Evolutionary conservation across 2,888 invertebrate species (phyloP).

Genomic region (Monoplex corrugatus): DNA sequence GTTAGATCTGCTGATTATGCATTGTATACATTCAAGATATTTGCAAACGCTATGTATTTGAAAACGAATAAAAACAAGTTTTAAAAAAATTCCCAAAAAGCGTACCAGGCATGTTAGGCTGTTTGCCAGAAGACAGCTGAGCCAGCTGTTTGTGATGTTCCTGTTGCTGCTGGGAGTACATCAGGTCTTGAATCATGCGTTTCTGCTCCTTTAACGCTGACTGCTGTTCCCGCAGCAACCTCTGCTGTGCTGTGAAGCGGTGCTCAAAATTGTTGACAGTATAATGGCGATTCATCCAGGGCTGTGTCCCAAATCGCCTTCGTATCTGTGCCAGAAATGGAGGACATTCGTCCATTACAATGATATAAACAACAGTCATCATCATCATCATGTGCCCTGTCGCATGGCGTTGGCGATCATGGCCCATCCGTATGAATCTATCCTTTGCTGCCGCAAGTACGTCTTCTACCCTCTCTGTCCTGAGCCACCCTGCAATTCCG

Average conservation of each 20-base stretch:
- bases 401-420: no score
- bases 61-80: no score
- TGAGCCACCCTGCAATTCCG: no score
- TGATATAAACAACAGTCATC: background rate
- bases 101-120: background rate
- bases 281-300: slow-evolving; percentile 73
- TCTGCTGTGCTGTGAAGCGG: slow-evolving; percentile 78
- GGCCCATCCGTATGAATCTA: no score
- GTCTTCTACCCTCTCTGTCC: no score
- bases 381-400: no score
- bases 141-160: slow-evolving; percentile 60
- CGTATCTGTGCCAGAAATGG: slow-evolving; percentile 29
- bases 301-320: slow-evolving; percentile 70
- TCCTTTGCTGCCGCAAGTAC: no score
- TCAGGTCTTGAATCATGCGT: slow-evolving; percentile 75
- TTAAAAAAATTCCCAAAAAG: background rate
- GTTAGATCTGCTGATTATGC: no score
- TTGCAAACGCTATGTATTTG: no score
- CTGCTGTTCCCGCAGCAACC: slow-evolving; percentile 76
- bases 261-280: slow-evolving; percentile 74
- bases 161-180: slow-evolving; percentile 63
- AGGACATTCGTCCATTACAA: background rate
- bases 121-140: background rate
- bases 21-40: no score
- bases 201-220: slow-evolving; percentile 76